phyloP scores from a whole-genome alignment of 2,888 invertebrate species.

The Neoascia interrupta region DNA sequence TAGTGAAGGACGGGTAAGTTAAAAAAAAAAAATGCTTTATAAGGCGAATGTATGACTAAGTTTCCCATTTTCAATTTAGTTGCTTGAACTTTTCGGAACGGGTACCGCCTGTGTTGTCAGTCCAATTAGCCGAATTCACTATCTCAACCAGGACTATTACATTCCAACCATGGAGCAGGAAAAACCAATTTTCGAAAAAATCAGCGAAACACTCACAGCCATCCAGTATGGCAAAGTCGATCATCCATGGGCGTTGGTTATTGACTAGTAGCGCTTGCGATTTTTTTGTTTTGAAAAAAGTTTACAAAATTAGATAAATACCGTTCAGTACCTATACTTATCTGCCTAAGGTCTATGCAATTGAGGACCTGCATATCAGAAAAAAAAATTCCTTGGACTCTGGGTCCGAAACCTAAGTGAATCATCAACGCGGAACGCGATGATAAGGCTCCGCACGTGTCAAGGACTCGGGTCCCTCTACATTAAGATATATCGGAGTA shows the following conservation, averaged over 20 bases:
- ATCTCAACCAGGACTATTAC: conserved; percentile 84
- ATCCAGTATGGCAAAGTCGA: conserved; percentile 94
- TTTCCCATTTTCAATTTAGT: conserved; percentile 81
- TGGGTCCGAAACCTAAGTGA: neutral
- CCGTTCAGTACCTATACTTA: conserved; percentile 46
- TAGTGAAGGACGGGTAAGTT: conserved; percentile 89
- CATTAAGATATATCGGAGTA: neutral
- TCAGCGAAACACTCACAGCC: conserved; percentile 88
- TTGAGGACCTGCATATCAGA: neutral
- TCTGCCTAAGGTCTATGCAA: too few species aligned
- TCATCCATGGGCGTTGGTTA: conserved; percentile 88
- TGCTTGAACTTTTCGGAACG: conserved; percentile 97
- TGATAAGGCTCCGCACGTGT: too few species aligned
- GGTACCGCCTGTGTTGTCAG: conserved; percentile 98
- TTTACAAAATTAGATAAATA: neutral
- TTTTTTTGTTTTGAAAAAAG: neutral
- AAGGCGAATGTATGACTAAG: conserved; percentile 35
- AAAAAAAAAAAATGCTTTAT: neutral
- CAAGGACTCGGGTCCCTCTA: too few species aligned
- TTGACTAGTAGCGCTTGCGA: conserved; percentile 81
- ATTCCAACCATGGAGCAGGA: conserved; percentile 89
- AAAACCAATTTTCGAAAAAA: conserved; percentile 86
- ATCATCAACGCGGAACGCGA: neutral
- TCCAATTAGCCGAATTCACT: conserved; percentile 93
- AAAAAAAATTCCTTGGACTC: conserved; percentile 4